These are phyloP conservation scores for Brienomyrus longianalis DNA, from an alignment of 2,113 vertebrate species.

Conservation along the genomic window DNA sequence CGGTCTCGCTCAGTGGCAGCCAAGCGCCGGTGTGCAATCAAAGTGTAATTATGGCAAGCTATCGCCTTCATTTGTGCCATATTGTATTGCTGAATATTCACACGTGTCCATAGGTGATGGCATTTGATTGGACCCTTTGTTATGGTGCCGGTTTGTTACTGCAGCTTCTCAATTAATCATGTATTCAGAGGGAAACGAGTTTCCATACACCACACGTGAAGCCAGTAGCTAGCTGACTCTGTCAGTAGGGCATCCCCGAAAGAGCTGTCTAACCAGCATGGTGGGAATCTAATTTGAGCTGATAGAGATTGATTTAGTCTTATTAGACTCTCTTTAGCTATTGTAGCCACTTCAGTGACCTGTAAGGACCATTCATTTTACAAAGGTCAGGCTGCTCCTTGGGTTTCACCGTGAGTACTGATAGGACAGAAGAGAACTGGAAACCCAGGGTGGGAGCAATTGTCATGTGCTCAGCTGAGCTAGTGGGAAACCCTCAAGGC, in stretches of 20 bases:
- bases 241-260: neutral
- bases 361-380: neutral
- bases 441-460: neutral
- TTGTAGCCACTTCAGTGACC: neutral
- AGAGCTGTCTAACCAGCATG: neutral
- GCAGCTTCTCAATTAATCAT: neutral
- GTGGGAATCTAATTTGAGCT: neutral
- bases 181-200: neutral
- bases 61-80: neutral
- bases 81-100: constrained; percentile 10
- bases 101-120: constrained; percentile 13
- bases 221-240: neutral
- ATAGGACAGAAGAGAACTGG: neutral
- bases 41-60: constrained; percentile 26
- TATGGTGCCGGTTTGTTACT: neutral
- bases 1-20: neutral
- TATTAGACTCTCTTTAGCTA: neutral
- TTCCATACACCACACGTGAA: neutral
- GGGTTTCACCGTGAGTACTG: neutral
- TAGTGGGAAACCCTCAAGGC: neutral
- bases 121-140: constrained; percentile 21
- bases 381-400: neutral
- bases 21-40: constrained; percentile 27
- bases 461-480: neutral
- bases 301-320: neutral